Percentiles rank a stretch among this genome's conserved stretches.
Evolutionary conservation across 2,888 invertebrate genomes (phyloP).

Genomic region (Lycocerus yunnanus): DNA sequence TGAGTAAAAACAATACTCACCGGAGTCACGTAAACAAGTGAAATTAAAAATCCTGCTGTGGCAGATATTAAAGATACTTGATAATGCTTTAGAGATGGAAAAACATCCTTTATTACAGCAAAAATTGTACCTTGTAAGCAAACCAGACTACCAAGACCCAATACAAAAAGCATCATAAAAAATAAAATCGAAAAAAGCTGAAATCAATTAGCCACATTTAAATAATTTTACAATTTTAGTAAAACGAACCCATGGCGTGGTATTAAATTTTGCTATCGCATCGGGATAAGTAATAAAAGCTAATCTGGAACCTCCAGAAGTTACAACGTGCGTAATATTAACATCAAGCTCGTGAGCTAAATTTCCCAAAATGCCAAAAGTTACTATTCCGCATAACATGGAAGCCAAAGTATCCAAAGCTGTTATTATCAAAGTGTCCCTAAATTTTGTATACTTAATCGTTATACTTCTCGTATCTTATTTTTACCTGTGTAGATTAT

Average conservation of each 20-base stretch:
- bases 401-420: slow-evolving; percentile 82
- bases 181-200: slow-evolving; percentile 77
- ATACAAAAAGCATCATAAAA: slow-evolving; percentile 80
- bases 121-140: slow-evolving; percentile 72
- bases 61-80: slow-evolving; percentile 59
- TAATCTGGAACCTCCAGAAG: slow-evolving; percentile 73
- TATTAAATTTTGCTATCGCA: slow-evolving; percentile 74
- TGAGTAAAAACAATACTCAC: slow-evolving; percentile 60
- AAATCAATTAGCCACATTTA: slow-evolving; percentile 28
- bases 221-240: neutral
- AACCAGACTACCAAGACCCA: slow-evolving; percentile 77
- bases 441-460: neutral
- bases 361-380: slow-evolving; percentile 82
- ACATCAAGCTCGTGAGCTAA: slow-evolving; percentile 69
- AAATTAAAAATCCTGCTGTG: slow-evolving; percentile 67
- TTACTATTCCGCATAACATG: slow-evolving; percentile 78
- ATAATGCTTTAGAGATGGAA: slow-evolving; percentile 64
- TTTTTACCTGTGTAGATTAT: slow-evolving; percentile 68
- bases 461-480: neutral
- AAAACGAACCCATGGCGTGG: slow-evolving; percentile 70
- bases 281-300: slow-evolving; percentile 86
- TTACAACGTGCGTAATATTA: slow-evolving; percentile 68
- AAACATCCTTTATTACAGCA: slow-evolving; percentile 70
- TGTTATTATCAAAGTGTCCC: slow-evolving; percentile 80
- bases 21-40: slow-evolving; percentile 75